Evolutionary conservation across 2,113 vertebrate genomes (phyloP).

Genomic region (Eira barbara): DNA sequence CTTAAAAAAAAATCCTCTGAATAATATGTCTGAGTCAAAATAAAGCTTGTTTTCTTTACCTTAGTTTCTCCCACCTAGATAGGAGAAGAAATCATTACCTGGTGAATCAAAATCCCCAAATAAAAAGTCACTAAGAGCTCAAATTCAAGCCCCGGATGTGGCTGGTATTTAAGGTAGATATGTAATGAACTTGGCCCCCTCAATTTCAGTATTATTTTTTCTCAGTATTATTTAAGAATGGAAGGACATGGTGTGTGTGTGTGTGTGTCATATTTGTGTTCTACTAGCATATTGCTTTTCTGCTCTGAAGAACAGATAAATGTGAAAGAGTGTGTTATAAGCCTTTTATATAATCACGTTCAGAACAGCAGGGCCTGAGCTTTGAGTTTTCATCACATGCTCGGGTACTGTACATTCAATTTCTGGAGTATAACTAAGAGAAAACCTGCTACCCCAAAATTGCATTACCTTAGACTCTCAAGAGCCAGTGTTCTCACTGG

Average conservation of each 20-base stretch:
- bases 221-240: not conserved
- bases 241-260: not conserved
- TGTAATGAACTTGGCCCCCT: not conserved
- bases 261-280: not conserved
- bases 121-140: not conserved
- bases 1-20: constrained; percentile 21
- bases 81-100: not conserved
- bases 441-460: not conserved
- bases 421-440: not conserved
- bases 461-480: not conserved
- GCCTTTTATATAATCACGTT: not conserved
- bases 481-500: not conserved
- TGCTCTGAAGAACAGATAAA: not conserved
- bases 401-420: not conserved
- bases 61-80: not conserved
- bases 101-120: not conserved
- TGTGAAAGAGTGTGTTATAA: not conserved
- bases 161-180: not conserved
- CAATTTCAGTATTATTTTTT: not conserved
- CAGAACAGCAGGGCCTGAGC: not conserved
- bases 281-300: not conserved
- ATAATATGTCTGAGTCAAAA: not conserved
- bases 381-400: not conserved
- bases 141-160: not conserved
- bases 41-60: not conserved